Base-by-base conservation (phyloP, 2,888 invertebrate genomes). In the Lordiphosa fenestrarum region DNA sequence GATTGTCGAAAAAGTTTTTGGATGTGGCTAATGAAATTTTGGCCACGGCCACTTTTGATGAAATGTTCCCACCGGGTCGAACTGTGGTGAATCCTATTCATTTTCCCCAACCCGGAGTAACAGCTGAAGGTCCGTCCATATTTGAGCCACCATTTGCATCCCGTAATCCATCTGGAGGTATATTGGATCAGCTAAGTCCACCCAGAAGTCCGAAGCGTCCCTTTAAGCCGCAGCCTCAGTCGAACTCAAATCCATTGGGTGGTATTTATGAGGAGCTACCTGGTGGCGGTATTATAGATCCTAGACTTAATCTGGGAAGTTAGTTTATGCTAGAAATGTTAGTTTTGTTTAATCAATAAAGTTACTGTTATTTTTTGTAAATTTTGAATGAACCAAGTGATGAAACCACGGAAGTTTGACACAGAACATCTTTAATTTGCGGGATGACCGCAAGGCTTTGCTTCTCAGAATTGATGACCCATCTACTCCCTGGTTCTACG, bases 1-100 rank as follows among this genome's bases (percentile, higher is more conserved):
- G 87, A 4, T 61, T 90, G 15, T 88, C 90, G 4, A 81, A 87
- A 49, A 88, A 88, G 58, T 90, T 90, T 53, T 54, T 89, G 2
- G 86, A 86, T 56, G 88, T 89, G 33, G 88, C 89, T 4, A 89
- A 90, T 73, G 80, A 87, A 50, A 87, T 90, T 36, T 68, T 89
- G 51, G 75, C 75, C 13, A 85, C 85, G 5, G 87, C 89, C 0
- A 90, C 89, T 4, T 90, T 82, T 37, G 90, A 90, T 71, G 90
- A 90, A 81, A 88, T 90, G 89, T 90, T 90, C 66, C 90, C 90
- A n/a, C 70, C 78, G 0, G 66, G 75, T 6, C 73, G 73, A 23
- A 78, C 78, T 23, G 40, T 78, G 4, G 41, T 82, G 1, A 78
- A 78, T 40, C 77, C 77, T 9, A 74, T 77, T 13, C 30, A 54